Percentiles rank a stretch among this genome's conserved stretches.
Evolutionary conservation across 2,113 vertebrate species (phyloP).

Genomic region (Galbula dea): DNA sequence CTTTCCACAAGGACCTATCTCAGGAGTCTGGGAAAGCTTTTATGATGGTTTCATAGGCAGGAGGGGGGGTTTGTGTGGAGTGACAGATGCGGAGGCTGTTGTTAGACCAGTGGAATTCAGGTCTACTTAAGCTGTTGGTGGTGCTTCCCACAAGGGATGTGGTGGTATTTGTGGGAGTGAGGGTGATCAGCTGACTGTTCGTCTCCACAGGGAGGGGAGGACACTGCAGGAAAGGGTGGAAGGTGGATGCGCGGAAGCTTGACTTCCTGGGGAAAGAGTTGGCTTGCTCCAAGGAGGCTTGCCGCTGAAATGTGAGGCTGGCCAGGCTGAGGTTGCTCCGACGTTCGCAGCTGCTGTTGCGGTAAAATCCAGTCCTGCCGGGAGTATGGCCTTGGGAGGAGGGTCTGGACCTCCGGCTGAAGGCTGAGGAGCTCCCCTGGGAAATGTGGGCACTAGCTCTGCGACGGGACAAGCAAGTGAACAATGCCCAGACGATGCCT

Average conservation of each 20-base stretch:
- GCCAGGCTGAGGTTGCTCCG: conserved; percentile 94
- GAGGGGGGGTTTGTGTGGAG: conserved; percentile 84
- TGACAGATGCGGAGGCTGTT: conserved; percentile 77
- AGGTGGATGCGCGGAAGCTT: conserved; percentile 92
- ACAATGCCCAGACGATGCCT: conserved; percentile 82
- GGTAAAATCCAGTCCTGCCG: conserved; percentile 83
- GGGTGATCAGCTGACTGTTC: conserved; percentile 84
- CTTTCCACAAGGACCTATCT: not conserved
- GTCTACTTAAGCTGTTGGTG: conserved; percentile 69
- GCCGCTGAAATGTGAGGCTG: conserved; percentile 90
- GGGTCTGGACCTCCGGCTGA: conserved; percentile 69
- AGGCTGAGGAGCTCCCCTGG: conserved; percentile 69
- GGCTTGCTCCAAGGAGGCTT: conserved; percentile 83
- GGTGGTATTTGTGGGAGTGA: conserved; percentile 77
- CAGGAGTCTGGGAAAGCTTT: conserved; percentile 90
- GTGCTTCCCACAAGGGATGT: conserved; percentile 56
- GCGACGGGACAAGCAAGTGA: conserved; percentile 86
- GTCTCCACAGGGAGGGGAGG: conserved; percentile 86
- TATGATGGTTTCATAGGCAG: conserved; percentile 92
- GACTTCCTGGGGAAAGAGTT: conserved; percentile 88
- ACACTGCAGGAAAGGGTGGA: conserved; percentile 91
- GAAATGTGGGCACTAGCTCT: conserved; percentile 91
- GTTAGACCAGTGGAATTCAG: conserved; percentile 89
- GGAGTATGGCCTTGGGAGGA: conserved; percentile 56
- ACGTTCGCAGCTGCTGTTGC: conserved; percentile 87